phyloP scores from a whole-genome alignment of 2,797 vertebrate genomes.

The Enteromius trimaculatus region DNA sequence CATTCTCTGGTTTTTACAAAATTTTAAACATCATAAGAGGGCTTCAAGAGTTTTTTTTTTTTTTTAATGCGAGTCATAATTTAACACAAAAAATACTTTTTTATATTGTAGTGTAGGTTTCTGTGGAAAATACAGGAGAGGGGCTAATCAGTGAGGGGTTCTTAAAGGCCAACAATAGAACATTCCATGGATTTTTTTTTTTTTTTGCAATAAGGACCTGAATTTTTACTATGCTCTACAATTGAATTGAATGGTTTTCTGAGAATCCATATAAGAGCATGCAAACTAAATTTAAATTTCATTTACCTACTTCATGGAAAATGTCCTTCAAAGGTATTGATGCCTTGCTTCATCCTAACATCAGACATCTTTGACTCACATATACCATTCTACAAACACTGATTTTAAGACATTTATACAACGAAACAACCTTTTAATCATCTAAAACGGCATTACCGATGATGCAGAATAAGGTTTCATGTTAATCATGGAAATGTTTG shows the following conservation, averaged over 20 bases:
- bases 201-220: background rate
- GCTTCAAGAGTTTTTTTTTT: background rate
- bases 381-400: background rate
- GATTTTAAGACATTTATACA: background rate
- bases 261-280: background rate
- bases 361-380: background rate
- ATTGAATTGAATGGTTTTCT: background rate
- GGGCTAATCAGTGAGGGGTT: background rate
- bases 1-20: background rate
- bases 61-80: background rate
- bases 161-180: background rate
- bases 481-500: conserved; percentile 16
- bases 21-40: background rate
- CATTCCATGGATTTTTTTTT: background rate
- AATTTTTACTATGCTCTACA: background rate
- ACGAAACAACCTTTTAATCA: background rate
- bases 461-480: conserved; percentile 15
- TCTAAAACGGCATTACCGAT: background rate
- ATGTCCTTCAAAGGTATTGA: background rate
- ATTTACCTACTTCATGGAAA: background rate
- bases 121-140: background rate
- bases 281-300: background rate
- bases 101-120: background rate
- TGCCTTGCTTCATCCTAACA: no score
- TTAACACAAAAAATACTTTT: background rate